Percentiles rank a stretch among this genome's conserved stretches.
These are phyloP conservation scores for Ennomos quercinarius DNA, from an alignment of 2,888 invertebrate genomes.

Conservation along the genomic window DNA sequence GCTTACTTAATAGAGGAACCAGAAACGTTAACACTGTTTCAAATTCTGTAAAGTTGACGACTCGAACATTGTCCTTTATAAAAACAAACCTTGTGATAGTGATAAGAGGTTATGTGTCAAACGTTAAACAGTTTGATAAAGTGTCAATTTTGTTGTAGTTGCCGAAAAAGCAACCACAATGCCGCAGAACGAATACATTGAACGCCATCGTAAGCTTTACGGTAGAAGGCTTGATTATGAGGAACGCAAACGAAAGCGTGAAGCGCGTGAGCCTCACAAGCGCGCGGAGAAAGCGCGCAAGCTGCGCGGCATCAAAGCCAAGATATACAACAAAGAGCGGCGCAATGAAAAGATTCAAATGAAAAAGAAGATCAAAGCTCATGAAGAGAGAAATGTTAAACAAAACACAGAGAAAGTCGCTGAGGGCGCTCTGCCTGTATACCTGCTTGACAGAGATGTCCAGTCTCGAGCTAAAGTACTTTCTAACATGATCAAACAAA, in stretches of 20 bases:
- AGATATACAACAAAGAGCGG: constrained; percentile 98
- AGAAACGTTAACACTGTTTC: not conserved
- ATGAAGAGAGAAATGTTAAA: constrained; percentile 97
- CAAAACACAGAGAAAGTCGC: constrained; percentile 93
- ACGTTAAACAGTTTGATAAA: constrained; percentile 50
- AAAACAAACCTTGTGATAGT: constrained; percentile 11
- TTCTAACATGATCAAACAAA: constrained; percentile 99
- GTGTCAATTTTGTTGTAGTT: constrained; percentile 81
- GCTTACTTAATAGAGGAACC: constrained; percentile 9
- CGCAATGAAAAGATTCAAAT: constrained; percentile 99
- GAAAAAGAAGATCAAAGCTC: constrained; percentile 99
- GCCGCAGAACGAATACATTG: constrained; percentile 99
- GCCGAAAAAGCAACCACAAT: constrained; percentile 87
- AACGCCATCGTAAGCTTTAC: constrained; percentile 97
- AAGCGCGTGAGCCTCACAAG: constrained; percentile 97
- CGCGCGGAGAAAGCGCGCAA: constrained; percentile 95
- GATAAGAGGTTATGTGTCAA: constrained; percentile 57
- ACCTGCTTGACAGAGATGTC: constrained; percentile 98
- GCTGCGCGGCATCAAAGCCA: constrained; percentile 98
- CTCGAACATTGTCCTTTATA: too few relatives aligned
- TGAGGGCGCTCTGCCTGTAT: constrained; percentile 97
- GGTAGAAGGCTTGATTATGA: constrained; percentile 99
- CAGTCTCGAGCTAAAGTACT: constrained; percentile 97
- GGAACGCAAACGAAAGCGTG: constrained; percentile 97
- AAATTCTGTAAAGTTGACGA: not conserved